Evolutionary conservation across 1,140 invertebrate genomes (phyloP).

Genomic region (Drosophila miranda): DNA sequence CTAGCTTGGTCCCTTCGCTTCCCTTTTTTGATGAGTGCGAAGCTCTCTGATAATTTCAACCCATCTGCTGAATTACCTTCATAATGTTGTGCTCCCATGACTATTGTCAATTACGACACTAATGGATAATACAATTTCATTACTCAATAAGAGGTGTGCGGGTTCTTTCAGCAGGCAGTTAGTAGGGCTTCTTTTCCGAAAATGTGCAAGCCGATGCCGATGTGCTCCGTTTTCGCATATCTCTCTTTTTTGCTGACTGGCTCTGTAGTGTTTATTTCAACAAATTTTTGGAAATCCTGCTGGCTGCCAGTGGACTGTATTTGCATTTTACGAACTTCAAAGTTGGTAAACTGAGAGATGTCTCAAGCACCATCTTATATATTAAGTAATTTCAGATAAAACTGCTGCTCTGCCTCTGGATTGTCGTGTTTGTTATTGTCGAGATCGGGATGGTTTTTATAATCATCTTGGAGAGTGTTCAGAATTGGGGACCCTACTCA

Average conservation of each 20-base stretch:
- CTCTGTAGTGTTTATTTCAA: accelerated
- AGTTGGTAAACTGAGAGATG: background rate
- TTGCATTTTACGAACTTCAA: slow-evolving; percentile 11
- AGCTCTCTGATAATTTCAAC: too few species aligned
- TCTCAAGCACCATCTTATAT: too few species aligned
- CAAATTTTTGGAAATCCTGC: too few species aligned
- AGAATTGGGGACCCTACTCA: background rate
- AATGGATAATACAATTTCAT: too few species aligned
- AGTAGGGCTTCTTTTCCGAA: background rate
- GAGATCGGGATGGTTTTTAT: slow-evolving; percentile 1
- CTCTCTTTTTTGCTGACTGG: background rate
- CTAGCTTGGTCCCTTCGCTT: too few species aligned
- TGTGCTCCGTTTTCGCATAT: background rate
- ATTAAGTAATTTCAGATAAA: slow-evolving; percentile 7
- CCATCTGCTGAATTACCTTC: too few species aligned
- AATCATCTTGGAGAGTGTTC: background rate
- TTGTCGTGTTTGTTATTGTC: background rate
- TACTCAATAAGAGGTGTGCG: too few species aligned
- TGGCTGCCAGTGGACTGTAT: background rate
- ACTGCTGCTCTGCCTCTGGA: slow-evolving; percentile 6
- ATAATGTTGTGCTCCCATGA: too few species aligned
- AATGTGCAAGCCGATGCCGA: slow-evolving; percentile 5
- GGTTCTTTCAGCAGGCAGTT: too few species aligned
- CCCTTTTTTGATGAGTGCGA: too few species aligned
- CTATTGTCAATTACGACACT: too few species aligned